Evolutionary conservation across 2,797 vertebrate species (phyloP).

Genomic region (Bryconaethiops microstoma): DNA sequence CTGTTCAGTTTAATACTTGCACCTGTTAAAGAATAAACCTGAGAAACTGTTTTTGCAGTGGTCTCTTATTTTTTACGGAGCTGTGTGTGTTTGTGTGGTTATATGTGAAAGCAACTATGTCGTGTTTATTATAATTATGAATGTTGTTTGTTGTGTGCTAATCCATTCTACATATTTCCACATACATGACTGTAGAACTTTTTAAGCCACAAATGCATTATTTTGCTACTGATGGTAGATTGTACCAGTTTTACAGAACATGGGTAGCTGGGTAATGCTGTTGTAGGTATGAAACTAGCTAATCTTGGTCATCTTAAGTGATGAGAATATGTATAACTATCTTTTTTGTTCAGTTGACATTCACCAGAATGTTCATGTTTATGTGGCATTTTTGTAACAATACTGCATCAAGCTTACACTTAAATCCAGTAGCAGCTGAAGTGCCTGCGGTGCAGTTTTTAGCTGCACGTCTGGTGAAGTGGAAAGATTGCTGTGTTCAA

Average conservation of each 20-base stretch:
- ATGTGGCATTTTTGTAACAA: not conserved
- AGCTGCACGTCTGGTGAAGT: not conserved
- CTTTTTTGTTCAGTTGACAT: not conserved
- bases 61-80: too few species aligned
- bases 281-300: not conserved
- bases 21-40: too few species aligned
- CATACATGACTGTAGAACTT: too few species aligned
- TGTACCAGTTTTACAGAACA: not conserved
- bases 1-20: too few species aligned
- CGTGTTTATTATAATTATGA: too few species aligned
- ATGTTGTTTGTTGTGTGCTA: too few species aligned
- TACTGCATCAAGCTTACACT: not conserved
- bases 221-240: not conserved
- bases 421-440: conserved; percentile 9
- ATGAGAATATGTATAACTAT: not conserved
- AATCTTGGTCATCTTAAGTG: not conserved
- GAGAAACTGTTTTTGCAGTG: too few species aligned
- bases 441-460: not conserved
- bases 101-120: too few species aligned
- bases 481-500: not conserved
- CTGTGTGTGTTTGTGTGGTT: too few species aligned
- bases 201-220: too few species aligned
- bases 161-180: too few species aligned
- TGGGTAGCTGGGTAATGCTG: not conserved
- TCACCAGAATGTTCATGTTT: not conserved